Base-by-base conservation (phyloP, 2,888 invertebrate genomes). In the Drosophila lutescens region DNA sequence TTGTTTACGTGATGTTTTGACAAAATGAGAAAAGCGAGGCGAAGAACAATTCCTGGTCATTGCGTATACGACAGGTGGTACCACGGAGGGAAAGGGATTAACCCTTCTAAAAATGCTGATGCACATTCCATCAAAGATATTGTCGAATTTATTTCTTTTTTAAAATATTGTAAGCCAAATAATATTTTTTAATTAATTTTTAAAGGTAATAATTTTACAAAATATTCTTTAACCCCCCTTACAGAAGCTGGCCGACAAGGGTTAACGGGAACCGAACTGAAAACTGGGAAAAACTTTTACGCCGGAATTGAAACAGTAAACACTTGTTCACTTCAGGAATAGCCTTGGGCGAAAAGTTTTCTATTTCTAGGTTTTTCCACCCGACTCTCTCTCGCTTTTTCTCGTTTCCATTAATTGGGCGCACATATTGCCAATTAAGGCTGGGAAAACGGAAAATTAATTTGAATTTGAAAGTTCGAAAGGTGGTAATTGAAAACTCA, bases 1-100 rank as follows among this genome's bases (percentile, higher is more conserved):
- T 87, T 89, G 86, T 82, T 84, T 89, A 86, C 89, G 88, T 88
- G 88, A 82, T 86, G 77, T 88, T 86, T 88, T 67, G 77, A 68
- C 78, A 74, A 88, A 88, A 89, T 89, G 80, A 82, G 86, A 79
- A 84, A 84, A 74, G 69, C 57, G 56, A 67, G 51, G 70, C 58
- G 43, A 44, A 40, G 53, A 65, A 53, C 65, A 66, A 54, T 66
- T 66, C 66, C 66, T 15, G 65, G 53, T 10, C 66, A 53, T 66
- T 66, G 65, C 65, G 65, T 66, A 66, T 66, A 65, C 57, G 58
- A 47, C 58, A 46, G 56, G 62, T 66, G 51, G 53, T 60, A 26
- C 41, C n/a, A 9, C 6, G 9, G 17, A 34, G 32, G 30, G 41
- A 12, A 17, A 9, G 49, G 12, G 30, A 2, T 55, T 59, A 59